A percentile compares a stretch with the other conserved stretches of the same genome.
Evolutionary conservation across 2,797 vertebrate species (phyloP).

Genomic region (Alcedo quadribrachys): DNA sequence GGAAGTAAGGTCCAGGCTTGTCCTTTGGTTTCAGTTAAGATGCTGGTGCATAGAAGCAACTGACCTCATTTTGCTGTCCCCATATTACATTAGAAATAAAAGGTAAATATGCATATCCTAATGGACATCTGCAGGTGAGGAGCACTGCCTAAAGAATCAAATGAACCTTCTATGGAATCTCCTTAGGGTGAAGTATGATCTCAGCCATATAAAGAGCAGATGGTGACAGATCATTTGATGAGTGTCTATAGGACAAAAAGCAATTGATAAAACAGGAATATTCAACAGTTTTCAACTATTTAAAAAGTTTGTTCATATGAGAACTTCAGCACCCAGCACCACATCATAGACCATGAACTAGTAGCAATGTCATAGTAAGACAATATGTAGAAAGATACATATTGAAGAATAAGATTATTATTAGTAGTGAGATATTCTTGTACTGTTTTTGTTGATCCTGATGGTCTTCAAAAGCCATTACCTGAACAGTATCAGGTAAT

Average conservation of each 20-base stretch:
- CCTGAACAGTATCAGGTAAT: neutral
- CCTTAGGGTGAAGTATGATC: neutral
- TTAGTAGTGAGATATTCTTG: neutral
- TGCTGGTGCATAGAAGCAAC: neutral
- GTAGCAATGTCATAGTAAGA: neutral
- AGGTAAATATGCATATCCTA: neutral
- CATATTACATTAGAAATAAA: neutral
- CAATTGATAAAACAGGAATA: neutral
- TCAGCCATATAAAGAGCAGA: neutral
- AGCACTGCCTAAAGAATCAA: neutral
- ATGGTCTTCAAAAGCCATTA: neutral
- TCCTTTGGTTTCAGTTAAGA: neutral
- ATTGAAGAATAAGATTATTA: neutral
- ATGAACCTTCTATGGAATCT: neutral
- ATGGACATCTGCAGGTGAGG: neutral
- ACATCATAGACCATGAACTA: neutral
- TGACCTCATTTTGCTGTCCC: neutral
- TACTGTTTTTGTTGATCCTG: neutral
- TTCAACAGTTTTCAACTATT: neutral
- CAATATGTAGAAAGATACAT: neutral
- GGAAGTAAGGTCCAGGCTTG: neutral
- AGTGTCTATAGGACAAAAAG: neutral
- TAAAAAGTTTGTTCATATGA: neutral
- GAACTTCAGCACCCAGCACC: neutral
- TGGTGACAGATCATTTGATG: neutral